Conservation (phyloP, 2,888 invertebrate genomes). For the Drosophila subsilvestris region DNA sequence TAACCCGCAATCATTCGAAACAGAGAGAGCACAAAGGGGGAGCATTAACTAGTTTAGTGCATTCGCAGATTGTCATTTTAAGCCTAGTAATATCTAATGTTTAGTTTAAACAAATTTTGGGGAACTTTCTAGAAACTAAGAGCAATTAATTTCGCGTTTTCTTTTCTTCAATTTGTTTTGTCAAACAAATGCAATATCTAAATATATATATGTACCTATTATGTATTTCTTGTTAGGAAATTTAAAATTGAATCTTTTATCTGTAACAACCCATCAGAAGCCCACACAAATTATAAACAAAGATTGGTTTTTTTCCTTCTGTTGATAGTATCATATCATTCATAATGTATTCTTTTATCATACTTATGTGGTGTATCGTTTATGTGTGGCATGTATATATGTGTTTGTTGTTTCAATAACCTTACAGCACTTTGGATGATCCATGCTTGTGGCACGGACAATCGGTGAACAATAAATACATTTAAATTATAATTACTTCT, state of each 20-base stretch:
- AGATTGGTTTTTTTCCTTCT: background rate
- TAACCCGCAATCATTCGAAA: constrained; percentile 39
- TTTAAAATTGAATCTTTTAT: constrained; percentile 20
- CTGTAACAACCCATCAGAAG: background rate
- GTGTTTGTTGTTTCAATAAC: constrained; percentile 44
- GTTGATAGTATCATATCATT: constrained; percentile 1
- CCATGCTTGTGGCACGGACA: constrained; percentile 22
- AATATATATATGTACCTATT: constrained; percentile 40
- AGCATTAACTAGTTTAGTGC: constrained; percentile 65
- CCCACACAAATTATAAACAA: background rate
- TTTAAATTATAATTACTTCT: constrained; percentile 41
- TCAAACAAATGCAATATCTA: constrained; percentile 69
- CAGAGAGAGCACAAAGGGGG: constrained; percentile 30
- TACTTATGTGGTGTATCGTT: constrained; percentile 27
- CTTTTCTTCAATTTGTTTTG: constrained; percentile 47
- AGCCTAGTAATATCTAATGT: constrained; percentile 61
- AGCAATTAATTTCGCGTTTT: constrained; percentile 60
- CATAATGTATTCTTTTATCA: constrained; percentile 20
- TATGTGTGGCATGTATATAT: constrained; percentile 26
- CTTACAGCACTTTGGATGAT: constrained; percentile 49
- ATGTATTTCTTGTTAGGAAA: constrained; percentile 67
- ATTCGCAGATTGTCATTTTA: constrained; percentile 61
- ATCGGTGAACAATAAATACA: constrained; percentile 62
- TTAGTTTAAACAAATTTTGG: constrained; percentile 63
- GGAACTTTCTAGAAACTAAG: constrained; percentile 66